phyloP scores from a whole-genome alignment of 2,797 vertebrate species.

The Sebastes flavidus region DNA sequence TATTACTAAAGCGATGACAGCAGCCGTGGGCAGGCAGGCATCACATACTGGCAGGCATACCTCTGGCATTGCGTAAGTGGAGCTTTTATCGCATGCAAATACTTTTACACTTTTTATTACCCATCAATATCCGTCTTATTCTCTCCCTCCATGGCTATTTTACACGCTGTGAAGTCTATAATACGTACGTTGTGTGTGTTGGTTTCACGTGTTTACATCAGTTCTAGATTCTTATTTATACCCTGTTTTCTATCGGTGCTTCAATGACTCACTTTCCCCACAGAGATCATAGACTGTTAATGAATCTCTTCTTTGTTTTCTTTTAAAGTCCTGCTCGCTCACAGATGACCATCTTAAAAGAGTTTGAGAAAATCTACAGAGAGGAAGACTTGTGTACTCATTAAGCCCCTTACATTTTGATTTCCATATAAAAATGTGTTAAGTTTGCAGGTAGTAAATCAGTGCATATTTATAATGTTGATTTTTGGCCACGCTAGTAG shows the following conservation, averaged over 20 bases:
- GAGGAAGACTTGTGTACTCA: not conserved
- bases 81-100: not conserved
- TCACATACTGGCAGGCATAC: conserved; percentile 49
- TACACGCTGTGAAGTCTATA: not conserved
- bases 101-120: not conserved
- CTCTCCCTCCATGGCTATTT: not conserved
- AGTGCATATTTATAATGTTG: not conserved
- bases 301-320: not conserved
- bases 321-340: not conserved
- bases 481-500: not conserved
- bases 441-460: not conserved
- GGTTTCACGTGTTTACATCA: not conserved
- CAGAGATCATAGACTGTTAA: not conserved
- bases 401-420: not conserved
- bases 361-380: too few relatives aligned
- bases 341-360: not conserved
- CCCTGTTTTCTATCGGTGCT: not conserved
- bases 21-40: conserved; percentile 44
- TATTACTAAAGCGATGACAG: conserved; percentile 73
- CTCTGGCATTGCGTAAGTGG: conserved; percentile 30
- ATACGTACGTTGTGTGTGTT: not conserved
- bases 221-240: not conserved
- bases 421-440: not conserved
- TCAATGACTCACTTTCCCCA: not conserved
- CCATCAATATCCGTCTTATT: not conserved